phyloP scores from a whole-genome alignment of 2,797 vertebrate genomes.

The Neosalanx taihuensis region DNA sequence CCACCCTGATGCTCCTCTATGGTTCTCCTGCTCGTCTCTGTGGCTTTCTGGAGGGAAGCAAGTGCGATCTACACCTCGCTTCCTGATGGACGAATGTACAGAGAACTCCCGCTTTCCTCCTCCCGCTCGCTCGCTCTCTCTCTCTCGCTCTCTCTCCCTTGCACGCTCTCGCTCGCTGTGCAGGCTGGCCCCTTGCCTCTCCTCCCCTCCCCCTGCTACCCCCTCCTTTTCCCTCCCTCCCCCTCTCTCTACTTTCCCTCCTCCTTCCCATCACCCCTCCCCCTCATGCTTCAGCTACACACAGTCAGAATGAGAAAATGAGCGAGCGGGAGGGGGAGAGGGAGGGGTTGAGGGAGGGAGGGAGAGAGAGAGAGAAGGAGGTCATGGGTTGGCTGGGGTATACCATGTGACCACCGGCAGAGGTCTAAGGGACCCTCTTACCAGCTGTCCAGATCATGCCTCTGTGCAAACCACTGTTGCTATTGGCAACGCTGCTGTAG shows the following conservation, averaged over 20 bases:
- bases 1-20: conserved; percentile 30
- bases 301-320: conserved; percentile 46
- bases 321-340: conserved; percentile 40
- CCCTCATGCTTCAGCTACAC: conserved; percentile 50
- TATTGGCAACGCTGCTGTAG: conserved; percentile 73
- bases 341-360: conserved; percentile 41
- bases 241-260: conserved; percentile 50
- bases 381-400: conserved; percentile 60
- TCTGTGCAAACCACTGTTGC: conserved; percentile 74
- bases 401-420: conserved; percentile 61
- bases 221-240: conserved; percentile 28
- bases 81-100: conserved; percentile 37
- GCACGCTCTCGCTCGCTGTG: conserved; percentile 54
- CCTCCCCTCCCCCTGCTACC: conserved; percentile 34
- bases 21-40: conserved; percentile 23
- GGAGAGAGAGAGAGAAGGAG: conserved; percentile 34
- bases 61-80: conserved; percentile 38
- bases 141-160: conserved; percentile 49
- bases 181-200: conserved; percentile 42
- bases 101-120: conserved; percentile 45
- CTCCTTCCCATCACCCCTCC: conserved; percentile 57
- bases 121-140: conserved; percentile 48
- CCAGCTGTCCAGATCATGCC: conserved; percentile 77
- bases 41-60: conserved; percentile 26
- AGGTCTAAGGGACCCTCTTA: conserved; percentile 58